Conservation (phyloP, 2,888 invertebrate genomes). For the Diaphora mendica region DNA sequence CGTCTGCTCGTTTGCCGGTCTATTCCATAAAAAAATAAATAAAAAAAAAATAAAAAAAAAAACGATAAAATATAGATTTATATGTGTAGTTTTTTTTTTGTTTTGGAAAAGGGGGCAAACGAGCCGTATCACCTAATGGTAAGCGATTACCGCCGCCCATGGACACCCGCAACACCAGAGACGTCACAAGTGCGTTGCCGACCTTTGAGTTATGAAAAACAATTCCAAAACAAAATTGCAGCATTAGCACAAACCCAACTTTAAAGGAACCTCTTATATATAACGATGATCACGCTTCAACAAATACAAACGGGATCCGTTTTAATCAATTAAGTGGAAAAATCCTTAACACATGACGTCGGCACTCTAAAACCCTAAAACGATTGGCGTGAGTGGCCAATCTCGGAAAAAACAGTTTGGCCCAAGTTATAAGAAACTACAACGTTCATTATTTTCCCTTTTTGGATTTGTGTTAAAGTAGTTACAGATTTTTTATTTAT, state of each 20-base stretch:
- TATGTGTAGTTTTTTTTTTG: no score
- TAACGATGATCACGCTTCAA: slow-evolving; percentile 32
- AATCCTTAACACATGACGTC: slow-evolving; percentile 74
- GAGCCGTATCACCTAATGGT: no score
- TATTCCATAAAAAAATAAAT: no score
- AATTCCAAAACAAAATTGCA: background rate
- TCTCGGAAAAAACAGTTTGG: slow-evolving; percentile 51
- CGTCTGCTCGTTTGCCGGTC: no score
- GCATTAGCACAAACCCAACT: slow-evolving; percentile 6
- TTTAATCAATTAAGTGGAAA: slow-evolving; percentile 74
- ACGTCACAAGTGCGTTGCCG: no score
- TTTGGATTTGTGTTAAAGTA: background rate
- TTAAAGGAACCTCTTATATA: slow-evolving; percentile 28
- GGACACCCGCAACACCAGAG: no score
- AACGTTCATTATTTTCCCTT: background rate
- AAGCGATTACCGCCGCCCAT: no score
- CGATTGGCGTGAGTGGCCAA: slow-evolving; percentile 69
- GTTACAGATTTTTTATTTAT: no score
- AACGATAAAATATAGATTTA: no score
- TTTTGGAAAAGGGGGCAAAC: no score
- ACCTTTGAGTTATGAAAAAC: background rate
- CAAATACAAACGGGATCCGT: slow-evolving; percentile 58
- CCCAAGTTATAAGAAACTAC: slow-evolving; percentile 30
- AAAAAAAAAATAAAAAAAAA: no score
- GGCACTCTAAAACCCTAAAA: slow-evolving; percentile 71